These are phyloP conservation scores for Hypomecis atomaria DNA, from an alignment of 2,888 invertebrate genomes.

Conservation along the genomic window DNA sequence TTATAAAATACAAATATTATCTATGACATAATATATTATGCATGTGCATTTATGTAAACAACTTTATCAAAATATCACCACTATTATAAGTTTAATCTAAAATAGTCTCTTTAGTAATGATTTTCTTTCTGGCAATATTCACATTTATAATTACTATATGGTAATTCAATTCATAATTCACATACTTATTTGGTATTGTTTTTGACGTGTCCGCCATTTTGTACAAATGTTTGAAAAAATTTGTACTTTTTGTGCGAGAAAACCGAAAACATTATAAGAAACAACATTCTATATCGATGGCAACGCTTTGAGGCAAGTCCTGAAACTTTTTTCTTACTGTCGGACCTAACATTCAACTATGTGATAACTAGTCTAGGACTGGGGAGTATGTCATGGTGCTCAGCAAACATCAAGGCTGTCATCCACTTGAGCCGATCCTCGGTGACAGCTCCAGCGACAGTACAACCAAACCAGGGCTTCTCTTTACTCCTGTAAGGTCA, in stretches of 20 bases:
- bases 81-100: neutral
- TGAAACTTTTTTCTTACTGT: neutral
- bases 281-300: neutral
- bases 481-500: conserved; percentile 87
- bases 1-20: neutral
- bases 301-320: neutral
- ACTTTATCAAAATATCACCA: neutral
- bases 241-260: neutral
- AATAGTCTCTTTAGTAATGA: too few species aligned
- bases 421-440: conserved; percentile 92
- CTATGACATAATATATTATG: neutral
- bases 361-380: conserved; percentile 75
- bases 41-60: neutral
- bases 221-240: neutral
- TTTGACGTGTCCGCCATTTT: neutral
- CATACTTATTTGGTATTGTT: neutral
- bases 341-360: conserved; percentile 37
- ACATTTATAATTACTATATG: too few species aligned
- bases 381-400: conserved; percentile 86
- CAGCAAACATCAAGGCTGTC: conserved; percentile 90
- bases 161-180: too few species aligned
- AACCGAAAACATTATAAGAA: neutral
- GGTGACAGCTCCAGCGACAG: conserved; percentile 90
- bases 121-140: too few species aligned
- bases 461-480: conserved; percentile 91